These are phyloP conservation scores for Lutraria lutraria DNA, from an alignment of 2,888 invertebrate genomes.

Conservation along the genomic window DNA sequence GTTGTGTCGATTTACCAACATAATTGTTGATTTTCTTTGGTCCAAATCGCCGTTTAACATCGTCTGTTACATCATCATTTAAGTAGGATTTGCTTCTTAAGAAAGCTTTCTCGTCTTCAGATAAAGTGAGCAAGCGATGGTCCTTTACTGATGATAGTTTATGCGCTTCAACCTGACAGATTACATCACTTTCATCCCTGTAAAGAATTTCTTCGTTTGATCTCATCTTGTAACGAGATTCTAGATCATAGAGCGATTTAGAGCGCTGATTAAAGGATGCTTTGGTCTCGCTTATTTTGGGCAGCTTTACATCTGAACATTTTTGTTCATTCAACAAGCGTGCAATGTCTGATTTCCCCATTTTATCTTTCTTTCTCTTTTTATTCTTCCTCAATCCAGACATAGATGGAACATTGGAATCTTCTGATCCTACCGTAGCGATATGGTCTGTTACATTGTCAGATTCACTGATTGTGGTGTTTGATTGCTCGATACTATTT, in stretches of 20 bases:
- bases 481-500: background rate
- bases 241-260: background rate
- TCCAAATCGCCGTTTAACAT: slow-evolving; percentile 32
- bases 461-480: background rate
- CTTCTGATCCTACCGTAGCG: background rate
- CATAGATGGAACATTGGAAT: background rate
- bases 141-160: slow-evolving; percentile 38
- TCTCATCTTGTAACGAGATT: slow-evolving; percentile 26
- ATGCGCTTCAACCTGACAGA: slow-evolving; percentile 36
- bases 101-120: slow-evolving; percentile 25
- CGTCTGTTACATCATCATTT: background rate
- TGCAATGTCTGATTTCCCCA: background rate
- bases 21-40: background rate
- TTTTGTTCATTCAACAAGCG: background rate
- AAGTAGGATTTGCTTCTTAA: slow-evolving; percentile 27
- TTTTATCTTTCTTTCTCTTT: background rate
- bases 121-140: slow-evolving; percentile 34
- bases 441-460: background rate
- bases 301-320: background rate
- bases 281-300: background rate
- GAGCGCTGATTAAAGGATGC: background rate
- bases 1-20: background rate
- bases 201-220: background rate
- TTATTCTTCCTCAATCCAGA: background rate
- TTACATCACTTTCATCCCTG: slow-evolving; percentile 18